Base-by-base conservation (phyloP, 2,113 vertebrate species). In the Aleadryas rufinucha region DNA sequence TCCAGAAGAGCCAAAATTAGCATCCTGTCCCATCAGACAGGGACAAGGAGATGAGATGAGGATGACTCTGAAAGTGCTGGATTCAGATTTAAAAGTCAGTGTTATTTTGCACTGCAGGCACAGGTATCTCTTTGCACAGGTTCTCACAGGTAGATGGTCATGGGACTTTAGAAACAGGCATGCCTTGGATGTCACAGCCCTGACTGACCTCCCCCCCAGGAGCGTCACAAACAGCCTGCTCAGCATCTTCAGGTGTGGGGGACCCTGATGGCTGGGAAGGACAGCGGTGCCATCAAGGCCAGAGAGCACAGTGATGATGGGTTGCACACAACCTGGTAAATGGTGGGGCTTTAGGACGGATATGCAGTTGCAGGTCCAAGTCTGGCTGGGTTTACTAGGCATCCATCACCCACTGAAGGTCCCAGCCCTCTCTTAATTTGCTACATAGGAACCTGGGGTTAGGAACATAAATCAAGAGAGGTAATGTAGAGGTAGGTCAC, bases 281-380 rank as follows among this genome's bases (percentile, higher is more conserved):
- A 57, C 14, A 16, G 52, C 0, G 0, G 18, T 52, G 65, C 30
- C 70, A 31, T 20, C 1, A 6, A 33, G 64, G 89, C 47, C 3
- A 2, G 66, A 26, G 52, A 14, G 52, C 57, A 24, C 37, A 4
- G 21, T 33, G 23, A 24, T 1, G 1, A 13, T 15, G 45, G 60
- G 35, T 17, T 35, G 71, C 26, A 33, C 61, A 10, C 27, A 47
- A 6, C 24, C 16, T 41, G 44, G 7, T 17, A 6, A 16, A 10
- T 17, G 49, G 6, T 24, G 53, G 13, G 33, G 64, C 45, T 65
- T 28, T 11, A 41, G 72, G 50, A 21, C 23, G 37, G 5, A 4
- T 4, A 44, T 20, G 35, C 80, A 80, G 60, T 15, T 20, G 22
- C 50, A 52, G 50, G 10, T 52, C 21, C 35, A 19, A 47, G 9